Percentiles rank a stretch among this genome's conserved stretches.
phyloP scores from a whole-genome alignment of 2,113 vertebrate genomes.

The Anhinga rufa region DNA sequence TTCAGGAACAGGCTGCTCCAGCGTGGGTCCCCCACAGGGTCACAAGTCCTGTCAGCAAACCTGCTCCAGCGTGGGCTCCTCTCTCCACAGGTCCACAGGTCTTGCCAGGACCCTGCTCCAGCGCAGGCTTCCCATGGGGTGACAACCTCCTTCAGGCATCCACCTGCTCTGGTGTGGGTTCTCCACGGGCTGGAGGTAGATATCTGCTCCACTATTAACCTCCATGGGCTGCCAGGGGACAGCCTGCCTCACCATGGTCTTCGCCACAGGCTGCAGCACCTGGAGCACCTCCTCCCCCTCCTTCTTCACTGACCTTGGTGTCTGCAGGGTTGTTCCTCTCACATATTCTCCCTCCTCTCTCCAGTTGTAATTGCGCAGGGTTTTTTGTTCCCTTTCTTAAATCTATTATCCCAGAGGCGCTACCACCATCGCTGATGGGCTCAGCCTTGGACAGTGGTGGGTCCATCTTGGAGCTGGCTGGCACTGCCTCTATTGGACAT shows the following conservation, averaged over 20 bases:
- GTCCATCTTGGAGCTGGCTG: neutral
- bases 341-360: neutral
- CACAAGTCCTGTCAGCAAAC: no score
- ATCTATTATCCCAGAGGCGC: neutral
- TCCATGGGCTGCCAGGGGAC: neutral
- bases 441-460: neutral
- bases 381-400: neutral
- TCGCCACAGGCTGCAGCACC: neutral
- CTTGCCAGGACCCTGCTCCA: neutral
- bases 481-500: neutral
- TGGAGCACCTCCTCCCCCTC: neutral
- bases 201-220: neutral
- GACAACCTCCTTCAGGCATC: no score
- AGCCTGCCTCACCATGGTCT: neutral
- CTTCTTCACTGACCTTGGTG: neutral
- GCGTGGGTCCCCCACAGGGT: no score
- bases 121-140: no score
- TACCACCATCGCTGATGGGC: neutral
- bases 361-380: rapidly evolving
- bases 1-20: neutral
- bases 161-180: neutral
- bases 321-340: neutral
- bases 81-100: no score
- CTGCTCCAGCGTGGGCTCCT: neutral
- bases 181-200: neutral